These are phyloP conservation scores for Maniola hyperantus DNA, from an alignment of 2,888 invertebrate genomes.

Conservation along the genomic window DNA sequence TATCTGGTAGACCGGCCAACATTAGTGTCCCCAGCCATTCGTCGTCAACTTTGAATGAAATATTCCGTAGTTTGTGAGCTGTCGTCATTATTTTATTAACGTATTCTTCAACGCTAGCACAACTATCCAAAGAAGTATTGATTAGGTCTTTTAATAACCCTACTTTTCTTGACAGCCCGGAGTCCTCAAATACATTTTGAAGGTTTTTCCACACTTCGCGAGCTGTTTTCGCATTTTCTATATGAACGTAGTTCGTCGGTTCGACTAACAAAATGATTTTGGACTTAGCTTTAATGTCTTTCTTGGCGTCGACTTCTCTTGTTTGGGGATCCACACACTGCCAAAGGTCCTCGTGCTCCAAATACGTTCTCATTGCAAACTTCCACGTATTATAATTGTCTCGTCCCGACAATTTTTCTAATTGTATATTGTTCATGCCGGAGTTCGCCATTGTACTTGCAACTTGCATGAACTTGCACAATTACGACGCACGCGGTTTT, in stretches of 20 bases:
- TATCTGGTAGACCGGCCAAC: not conserved
- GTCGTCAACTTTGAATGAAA: not conserved
- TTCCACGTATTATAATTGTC: not conserved
- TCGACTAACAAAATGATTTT: not conserved
- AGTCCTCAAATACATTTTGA: not conserved
- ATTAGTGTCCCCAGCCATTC: not conserved
- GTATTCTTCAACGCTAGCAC: constrained; percentile 1
- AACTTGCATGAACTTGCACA: no score
- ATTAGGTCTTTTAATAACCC: not conserved
- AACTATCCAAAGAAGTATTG: not conserved
- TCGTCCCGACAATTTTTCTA: no score
- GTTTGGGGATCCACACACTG: not conserved
- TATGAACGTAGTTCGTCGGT: not conserved
- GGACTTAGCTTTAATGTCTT: not conserved
- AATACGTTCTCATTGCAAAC: not conserved
- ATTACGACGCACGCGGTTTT: no score
- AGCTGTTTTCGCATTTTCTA: not conserved
- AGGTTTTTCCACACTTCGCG: not conserved
- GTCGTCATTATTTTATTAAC: not conserved
- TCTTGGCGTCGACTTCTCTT: not conserved
- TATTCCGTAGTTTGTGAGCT: not conserved
- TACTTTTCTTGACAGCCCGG: not conserved
- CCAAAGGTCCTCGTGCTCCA: not conserved
- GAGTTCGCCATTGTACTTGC: no score
- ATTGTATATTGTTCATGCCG: no score